A percentile compares a stretch with the other conserved stretches of the same genome.
Conservation (phyloP, 2,113 vertebrate species). For the Crotophaga sulcirostris region DNA sequence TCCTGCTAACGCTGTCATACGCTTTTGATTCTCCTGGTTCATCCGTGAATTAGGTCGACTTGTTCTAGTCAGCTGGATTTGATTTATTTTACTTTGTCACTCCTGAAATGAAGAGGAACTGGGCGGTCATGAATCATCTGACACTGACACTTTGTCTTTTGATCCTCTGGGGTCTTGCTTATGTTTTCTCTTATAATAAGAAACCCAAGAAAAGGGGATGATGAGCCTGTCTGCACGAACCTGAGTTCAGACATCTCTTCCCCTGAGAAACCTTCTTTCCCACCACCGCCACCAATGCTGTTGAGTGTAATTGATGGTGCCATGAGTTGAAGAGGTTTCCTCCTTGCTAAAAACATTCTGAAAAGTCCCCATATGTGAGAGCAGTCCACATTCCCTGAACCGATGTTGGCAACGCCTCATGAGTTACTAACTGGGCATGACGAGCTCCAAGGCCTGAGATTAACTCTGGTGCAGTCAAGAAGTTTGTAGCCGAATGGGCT, state of each 20-base stretch:
- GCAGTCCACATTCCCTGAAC: background rate
- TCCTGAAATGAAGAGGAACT: slow-evolving; percentile 68
- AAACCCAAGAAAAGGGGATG: slow-evolving; percentile 38
- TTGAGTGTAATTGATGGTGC: slow-evolving; percentile 19
- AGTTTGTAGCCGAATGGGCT: background rate
- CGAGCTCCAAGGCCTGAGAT: background rate
- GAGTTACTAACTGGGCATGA: background rate
- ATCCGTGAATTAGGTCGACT: slow-evolving; percentile 57
- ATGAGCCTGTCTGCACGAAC: slow-evolving; percentile 50
- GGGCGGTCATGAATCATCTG: slow-evolving; percentile 68
- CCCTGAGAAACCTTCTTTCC: background rate
- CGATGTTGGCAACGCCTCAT: accelerated
- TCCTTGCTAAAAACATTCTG: background rate
- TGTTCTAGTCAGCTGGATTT: slow-evolving; percentile 71
- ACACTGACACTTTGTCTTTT: slow-evolving; percentile 62
- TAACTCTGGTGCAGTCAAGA: background rate
- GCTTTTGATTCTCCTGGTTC: slow-evolving; percentile 69
- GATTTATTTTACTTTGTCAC: slow-evolving; percentile 75
- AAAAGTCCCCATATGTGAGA: background rate
- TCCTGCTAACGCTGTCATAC: slow-evolving; percentile 66
- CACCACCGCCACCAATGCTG: background rate
- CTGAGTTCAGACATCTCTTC: slow-evolving; percentile 19
- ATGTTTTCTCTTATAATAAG: slow-evolving; percentile 63
- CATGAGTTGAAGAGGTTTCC: background rate
- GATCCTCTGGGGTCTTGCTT: slow-evolving; percentile 65